These are phyloP conservation scores for Liodrosophila aerea DNA, from an alignment of 2,888 invertebrate genomes.

Conservation along the genomic window DNA sequence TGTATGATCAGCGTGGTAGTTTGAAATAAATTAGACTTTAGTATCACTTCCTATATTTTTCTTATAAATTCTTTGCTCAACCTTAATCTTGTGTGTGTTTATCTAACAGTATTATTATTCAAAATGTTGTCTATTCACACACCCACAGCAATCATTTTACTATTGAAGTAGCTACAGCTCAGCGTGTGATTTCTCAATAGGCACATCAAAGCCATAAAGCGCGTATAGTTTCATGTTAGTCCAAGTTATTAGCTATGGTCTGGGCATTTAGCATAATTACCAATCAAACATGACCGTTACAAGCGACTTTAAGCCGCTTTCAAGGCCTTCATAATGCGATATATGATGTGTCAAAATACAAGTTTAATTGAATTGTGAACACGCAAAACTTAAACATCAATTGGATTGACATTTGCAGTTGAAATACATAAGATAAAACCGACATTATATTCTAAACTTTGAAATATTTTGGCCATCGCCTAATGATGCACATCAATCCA, in stretches of 20 bases:
- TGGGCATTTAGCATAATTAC: constrained; percentile 38
- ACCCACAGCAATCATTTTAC: constrained; percentile 12
- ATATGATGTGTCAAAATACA: constrained; percentile 52
- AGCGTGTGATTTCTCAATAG: constrained; percentile 16
- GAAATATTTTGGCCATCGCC: neutral
- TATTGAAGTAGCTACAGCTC: neutral
- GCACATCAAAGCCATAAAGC: constrained; percentile 28
- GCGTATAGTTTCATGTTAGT: constrained; percentile 8
- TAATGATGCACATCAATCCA: constrained; percentile 6
- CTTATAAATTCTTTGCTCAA: too few species aligned
- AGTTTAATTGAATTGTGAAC: constrained; percentile 32
- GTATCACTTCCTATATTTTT: too few species aligned
- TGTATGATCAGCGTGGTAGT: too few species aligned
- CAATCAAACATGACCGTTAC: constrained; percentile 29
- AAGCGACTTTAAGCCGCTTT: constrained; percentile 28
- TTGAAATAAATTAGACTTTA: too few species aligned
- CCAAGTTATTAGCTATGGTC: constrained; percentile 43
- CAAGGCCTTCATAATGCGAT: constrained; percentile 42
- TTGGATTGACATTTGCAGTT: constrained; percentile 23
- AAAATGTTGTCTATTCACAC: neutral
- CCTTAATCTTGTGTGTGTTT: too few species aligned
- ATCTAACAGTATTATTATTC: too few species aligned
- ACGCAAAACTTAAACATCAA: constrained; percentile 18
- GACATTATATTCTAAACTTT: neutral
- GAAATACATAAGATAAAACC: too few species aligned